phyloP scores from a whole-genome alignment of 2,888 invertebrate genomes.

The Papilio protenor region DNA sequence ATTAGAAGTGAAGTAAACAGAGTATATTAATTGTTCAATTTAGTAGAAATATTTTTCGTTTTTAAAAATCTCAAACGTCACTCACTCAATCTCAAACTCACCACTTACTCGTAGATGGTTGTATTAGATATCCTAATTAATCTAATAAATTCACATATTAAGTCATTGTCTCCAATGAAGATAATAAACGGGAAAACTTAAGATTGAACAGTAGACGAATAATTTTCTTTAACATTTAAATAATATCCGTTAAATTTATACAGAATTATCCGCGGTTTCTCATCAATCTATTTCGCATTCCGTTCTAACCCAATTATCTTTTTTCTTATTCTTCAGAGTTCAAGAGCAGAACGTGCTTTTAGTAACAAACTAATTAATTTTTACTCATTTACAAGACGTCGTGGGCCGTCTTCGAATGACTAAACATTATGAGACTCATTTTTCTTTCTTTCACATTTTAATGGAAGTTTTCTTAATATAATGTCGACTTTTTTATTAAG shows the following conservation, averaged over 20 bases:
- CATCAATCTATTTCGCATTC: slow-evolving; percentile 43
- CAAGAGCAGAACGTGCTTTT: slow-evolving; percentile 49
- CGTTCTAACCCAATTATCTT: slow-evolving; percentile 63
- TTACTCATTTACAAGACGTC: slow-evolving; percentile 65
- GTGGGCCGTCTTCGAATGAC: slow-evolving; percentile 48
- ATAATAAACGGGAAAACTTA: not conserved
- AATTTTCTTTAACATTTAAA: not conserved
- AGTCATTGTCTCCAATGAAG: not conserved
- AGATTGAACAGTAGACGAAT: not conserved
- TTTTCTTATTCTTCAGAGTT: slow-evolving; percentile 43
- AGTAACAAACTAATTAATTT: slow-evolving; percentile 72
- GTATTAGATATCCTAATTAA: too few species aligned
- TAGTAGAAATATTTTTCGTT: too few species aligned
- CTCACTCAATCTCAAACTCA: too few species aligned
- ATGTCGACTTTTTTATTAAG: slow-evolving; percentile 15
- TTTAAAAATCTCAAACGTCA: too few species aligned
- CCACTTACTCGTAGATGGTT: too few species aligned
- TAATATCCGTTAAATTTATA: slow-evolving; percentile 30
- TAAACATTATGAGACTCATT: slow-evolving; percentile 51
- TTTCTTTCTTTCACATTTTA: slow-evolving; percentile 42
- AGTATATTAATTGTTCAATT: too few species aligned
- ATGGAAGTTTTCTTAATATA: slow-evolving; percentile 35
- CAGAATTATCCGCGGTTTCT: slow-evolving; percentile 13
- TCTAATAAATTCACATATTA: not conserved
- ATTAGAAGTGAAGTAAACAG: too few species aligned